Evolutionary conservation across 1,140 invertebrate species (phyloP).

Genomic region (Periplaneta americana): DNA sequence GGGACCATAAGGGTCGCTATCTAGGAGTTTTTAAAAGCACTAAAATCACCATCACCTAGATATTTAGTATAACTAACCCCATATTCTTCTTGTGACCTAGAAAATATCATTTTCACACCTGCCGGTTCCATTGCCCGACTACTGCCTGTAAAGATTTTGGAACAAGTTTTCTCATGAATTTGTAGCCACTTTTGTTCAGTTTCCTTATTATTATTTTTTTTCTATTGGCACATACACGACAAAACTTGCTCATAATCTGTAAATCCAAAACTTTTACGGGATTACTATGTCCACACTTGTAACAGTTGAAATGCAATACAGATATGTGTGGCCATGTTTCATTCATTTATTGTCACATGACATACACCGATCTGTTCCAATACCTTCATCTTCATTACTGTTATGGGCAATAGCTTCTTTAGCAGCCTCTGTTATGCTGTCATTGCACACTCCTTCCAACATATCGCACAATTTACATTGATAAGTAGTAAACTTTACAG

Average conservation of each 20-base stretch:
- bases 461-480: background rate
- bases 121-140: background rate
- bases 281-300: background rate
- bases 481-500: background rate
- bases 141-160: too few relatives aligned
- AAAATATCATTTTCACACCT: background rate
- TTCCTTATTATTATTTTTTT: background rate
- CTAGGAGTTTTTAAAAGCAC: background rate
- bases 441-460: background rate
- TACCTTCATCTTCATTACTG: background rate
- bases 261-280: background rate
- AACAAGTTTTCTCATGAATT: background rate
- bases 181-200: background rate
- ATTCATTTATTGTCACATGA: background rate
- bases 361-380: background rate
- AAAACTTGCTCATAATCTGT: background rate
- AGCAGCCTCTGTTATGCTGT: background rate
- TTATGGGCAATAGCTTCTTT: background rate
- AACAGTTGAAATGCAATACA: background rate
- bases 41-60: too few relatives aligned
- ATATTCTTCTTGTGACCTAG: background rate
- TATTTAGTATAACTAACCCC: background rate
- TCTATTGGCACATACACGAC: background rate
- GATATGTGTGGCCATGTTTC: background rate
- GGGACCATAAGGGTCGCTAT: background rate